Percentiles rank a stretch among this genome's conserved stretches.
Evolutionary conservation across 2,888 invertebrate species (phyloP).

Genomic region (Melipona bicolor): DNA sequence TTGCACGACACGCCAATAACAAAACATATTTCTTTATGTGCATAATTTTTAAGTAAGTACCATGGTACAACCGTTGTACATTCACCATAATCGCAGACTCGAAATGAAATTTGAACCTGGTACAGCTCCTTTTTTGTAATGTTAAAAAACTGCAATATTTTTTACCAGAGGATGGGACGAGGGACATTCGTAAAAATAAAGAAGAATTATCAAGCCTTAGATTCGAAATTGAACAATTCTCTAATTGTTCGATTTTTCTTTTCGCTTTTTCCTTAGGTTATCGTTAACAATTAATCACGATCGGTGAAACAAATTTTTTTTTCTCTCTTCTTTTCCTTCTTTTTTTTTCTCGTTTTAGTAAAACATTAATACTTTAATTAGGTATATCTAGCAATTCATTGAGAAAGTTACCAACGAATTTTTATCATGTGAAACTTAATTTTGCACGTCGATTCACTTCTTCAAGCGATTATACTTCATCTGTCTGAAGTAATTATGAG

Average conservation of each 20-base stretch:
- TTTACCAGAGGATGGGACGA: constrained; percentile 83
- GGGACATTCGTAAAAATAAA: constrained; percentile 76
- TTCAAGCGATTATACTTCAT: constrained; percentile 58
- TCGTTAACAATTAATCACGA: constrained; percentile 43
- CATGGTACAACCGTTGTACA: constrained; percentile 53
- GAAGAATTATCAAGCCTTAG: constrained; percentile 72
- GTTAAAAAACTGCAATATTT: constrained; percentile 81
- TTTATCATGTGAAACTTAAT: constrained; percentile 54
- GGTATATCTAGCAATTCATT: constrained; percentile 51
- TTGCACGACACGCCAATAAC: constrained; percentile 32
- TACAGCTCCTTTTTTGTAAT: constrained; percentile 78
- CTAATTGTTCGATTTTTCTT: constrained; percentile 51
- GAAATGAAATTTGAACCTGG: constrained; percentile 70
- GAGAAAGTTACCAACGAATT: constrained; percentile 62
- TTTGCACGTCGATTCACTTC: constrained; percentile 72
- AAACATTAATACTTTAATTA: constrained; percentile 59
- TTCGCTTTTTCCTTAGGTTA: constrained; percentile 65
- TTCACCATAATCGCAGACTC: constrained; percentile 70
- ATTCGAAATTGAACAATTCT: constrained; percentile 71
- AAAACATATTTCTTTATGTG: constrained; percentile 26
- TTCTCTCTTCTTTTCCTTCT: constrained; percentile 23
- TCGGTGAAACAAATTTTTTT: constrained; percentile 15
- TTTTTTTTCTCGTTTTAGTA: constrained; percentile 43
- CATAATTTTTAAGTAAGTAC: constrained; percentile 39
- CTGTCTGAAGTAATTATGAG: constrained; percentile 38